Evolutionary conservation across 2,113 vertebrate genomes (phyloP).

Genomic region (Meles meles): DNA sequence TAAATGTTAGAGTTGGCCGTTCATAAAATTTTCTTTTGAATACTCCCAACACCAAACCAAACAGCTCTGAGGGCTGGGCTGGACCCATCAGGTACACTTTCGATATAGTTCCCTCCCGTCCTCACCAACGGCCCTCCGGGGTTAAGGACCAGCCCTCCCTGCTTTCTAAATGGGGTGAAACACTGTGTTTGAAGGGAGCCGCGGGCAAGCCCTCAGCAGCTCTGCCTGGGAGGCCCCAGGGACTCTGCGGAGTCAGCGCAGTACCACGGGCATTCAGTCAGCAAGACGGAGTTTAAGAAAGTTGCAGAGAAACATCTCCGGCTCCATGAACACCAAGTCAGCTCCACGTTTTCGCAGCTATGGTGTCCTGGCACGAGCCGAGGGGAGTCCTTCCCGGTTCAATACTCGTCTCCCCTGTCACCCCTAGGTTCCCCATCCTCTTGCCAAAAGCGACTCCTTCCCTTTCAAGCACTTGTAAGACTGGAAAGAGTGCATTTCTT

Average conservation of each 20-base stretch:
- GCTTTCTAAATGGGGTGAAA: neutral
- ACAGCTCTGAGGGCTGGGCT: neutral
- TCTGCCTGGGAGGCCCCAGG: neutral
- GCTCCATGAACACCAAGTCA: neutral
- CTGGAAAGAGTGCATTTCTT: neutral
- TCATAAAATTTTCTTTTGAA: neutral
- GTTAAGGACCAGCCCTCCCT: neutral
- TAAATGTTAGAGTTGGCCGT: neutral
- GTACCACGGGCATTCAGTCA: neutral
- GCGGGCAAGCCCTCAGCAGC: neutral
- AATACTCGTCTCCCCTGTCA: neutral
- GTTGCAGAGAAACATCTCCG: neutral
- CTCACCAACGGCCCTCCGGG: neutral
- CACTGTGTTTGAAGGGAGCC: neutral
- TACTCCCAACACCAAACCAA: neutral
- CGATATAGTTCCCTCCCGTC: neutral
- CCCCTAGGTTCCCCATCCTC: neutral
- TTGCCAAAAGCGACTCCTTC: neutral
- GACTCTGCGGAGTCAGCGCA: neutral
- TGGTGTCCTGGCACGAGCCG: neutral
- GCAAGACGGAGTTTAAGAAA: neutral
- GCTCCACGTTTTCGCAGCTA: neutral
- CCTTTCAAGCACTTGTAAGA: neutral
- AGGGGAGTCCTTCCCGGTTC: neutral
- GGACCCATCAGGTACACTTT: neutral